Evolutionary conservation across 2,888 invertebrate species (phyloP), one percentile per base, ranked within the genome.

Genomic region (Timema podura): DNA sequence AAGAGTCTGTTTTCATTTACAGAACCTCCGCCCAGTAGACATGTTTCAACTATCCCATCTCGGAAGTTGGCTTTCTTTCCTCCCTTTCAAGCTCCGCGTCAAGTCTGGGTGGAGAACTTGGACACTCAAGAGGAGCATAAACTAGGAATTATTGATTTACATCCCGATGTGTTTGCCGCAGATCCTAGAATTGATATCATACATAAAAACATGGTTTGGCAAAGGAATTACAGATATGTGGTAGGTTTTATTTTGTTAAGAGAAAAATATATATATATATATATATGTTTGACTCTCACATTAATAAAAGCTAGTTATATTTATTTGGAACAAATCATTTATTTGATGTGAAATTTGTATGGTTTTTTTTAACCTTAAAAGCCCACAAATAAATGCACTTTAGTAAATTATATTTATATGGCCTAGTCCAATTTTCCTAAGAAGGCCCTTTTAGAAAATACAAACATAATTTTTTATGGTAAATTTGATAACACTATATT

Each of bases 101-200:
- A 95, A 82, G 91, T 90, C 66, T 96, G 95, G 95, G 85, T 96
- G 59, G 94, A 94, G 79, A 94, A 91, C 81, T 79, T 93, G 57
- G 90, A 93, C 78, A 87, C 90, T 0, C 81, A 90, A 16, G 86
- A 89, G 74, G 91, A 91, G 77, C 86, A 88, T 72, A 92, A 92
- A 80, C 78, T 95, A n/a, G 95, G 93, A 0, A 80, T 98, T 1
- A 83, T 97, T 48, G 91, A 93, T 79, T 82, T 99, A 54, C 97
- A 99, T 83, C 97, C 98, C 0, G 87, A 89, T 73, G 84, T 98
- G 9, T 98, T 93, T 81, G 95, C 90, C 0, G 83, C 87, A 0
- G 86, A 88, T 76, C 97, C 97, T 0, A 86, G 96, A 68, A 86
- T 96, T 51, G 97, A 98, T 80, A 81, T 96, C 11, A 89, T 98